Evolutionary conservation across 2,797 vertebrate species (phyloP), one percentile per base, ranked within the genome.

Genomic region (Phrynocephalus forsythii): DNA sequence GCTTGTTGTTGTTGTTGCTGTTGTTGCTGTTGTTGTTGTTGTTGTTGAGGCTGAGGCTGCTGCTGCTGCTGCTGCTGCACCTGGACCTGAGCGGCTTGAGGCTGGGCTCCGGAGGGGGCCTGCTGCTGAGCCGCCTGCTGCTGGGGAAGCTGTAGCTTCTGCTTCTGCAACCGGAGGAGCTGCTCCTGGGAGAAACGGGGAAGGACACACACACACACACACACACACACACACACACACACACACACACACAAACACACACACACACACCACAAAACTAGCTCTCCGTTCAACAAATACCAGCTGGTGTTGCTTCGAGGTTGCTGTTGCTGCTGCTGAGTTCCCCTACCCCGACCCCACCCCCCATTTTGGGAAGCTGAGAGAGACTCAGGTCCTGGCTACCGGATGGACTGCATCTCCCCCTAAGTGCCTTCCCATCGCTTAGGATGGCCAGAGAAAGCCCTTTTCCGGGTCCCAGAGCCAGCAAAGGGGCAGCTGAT

Each of bases 151-250:
- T 98, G 98, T 94, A 99, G 89, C 88, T 99, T 99, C 91, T 98
- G 98, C 91, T 99, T 99, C 91, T 98, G 98, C 93, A 98, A 94
- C 93, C 99, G 98, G 52, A 99, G 89, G 87, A 97, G 95, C 93
- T 99, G 95, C 68, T 98, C 98, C 98, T 98, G 69, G 92, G 66
- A 56, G 52, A 56, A 56, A 56, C 9, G 52, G 52, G 13, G 52
- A 56, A 56, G 52, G 52, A 56, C 1, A 56, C 1, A 56, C 3
- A 56, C 8, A 8, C 52, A 56, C 52, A 90, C 78, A 89, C 92
- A 92, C 1, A n/a, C 44, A 44, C 16, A 2, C 52, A 15, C 75
- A 38, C 1, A n/a, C 44, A 44, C 10, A 2, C 52, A 15, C 75
- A 38, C 1, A 56, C 3, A 56, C 8, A 56, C 8, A 56, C 3